Base-by-base conservation (phyloP, 2,113 vertebrate genomes). In the Chelonoidis abingdonii region DNA sequence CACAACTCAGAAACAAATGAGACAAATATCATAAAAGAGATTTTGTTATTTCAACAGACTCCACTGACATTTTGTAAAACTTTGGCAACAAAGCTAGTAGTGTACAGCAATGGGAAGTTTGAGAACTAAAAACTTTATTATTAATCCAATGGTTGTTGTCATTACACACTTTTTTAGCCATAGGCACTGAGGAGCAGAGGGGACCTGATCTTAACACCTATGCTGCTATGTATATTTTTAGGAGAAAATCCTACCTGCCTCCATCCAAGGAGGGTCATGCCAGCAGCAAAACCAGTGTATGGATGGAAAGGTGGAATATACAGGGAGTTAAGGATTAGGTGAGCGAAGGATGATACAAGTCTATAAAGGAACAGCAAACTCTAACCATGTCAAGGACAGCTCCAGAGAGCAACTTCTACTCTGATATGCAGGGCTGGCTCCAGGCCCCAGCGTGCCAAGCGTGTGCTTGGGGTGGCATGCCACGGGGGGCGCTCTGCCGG, bases 1-100 rank as follows among this genome's bases (percentile, higher is more conserved):
- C 25, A 44, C 8, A 83, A 84, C 80, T 94, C 92, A 95, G 90
- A 86, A 12, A 88, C 97, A 94, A 94, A 96, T 50, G 80, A 56
- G 92, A 90, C 54, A 93, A 25, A 78, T 85, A 35, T 2, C 24
- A 87, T 13, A 35, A 79, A 88, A 91, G 80, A 12, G 83, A 54
- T 83, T 94, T 21, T 95, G 54, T 84, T 90, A 49, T 25, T 85
- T 93, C 85, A 95, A 89, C 87, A 92, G 92, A 92, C 21, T 92
- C 84, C 14, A 69, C 31, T 25, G 47, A 52, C 29, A 85, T 95
- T 89, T 95, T 94, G 24, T 29, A 91, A 96, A 95, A 90, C 50
- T 90, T 21, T 87, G 54, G 83, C 87, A 89, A 87, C 44, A 49
- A 96, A 82, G 21, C 56, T 6, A 92, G 83, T 65, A 41, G 38